These are phyloP conservation scores for Nothoprocta perdicaria DNA, from an alignment of 2,113 vertebrate species.

Conservation along the genomic window DNA sequence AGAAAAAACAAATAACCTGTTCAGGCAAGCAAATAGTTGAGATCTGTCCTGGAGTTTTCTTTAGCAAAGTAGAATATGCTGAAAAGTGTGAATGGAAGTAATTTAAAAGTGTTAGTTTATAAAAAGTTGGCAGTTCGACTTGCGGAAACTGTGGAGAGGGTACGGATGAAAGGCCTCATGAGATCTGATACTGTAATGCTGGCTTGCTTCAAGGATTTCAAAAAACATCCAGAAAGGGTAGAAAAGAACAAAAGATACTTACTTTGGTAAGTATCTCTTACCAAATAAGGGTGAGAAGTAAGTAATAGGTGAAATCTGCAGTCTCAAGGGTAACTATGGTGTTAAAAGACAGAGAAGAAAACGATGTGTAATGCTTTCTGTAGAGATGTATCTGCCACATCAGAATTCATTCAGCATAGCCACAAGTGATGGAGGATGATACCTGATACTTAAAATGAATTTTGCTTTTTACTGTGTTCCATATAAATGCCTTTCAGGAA, in stretches of 20 bases:
- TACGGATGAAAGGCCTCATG: background rate
- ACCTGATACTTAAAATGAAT: background rate
- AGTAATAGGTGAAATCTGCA: background rate
- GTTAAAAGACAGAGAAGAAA: background rate
- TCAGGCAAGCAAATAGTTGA: slow-evolving; percentile 31
- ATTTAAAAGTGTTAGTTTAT: slow-evolving; percentile 54
- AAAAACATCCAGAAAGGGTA: background rate
- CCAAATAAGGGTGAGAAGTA: background rate
- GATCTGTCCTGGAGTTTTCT: background rate
- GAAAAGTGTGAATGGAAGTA: slow-evolving; percentile 40
- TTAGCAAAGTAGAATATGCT: slow-evolving; percentile 14
- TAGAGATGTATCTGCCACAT: background rate
- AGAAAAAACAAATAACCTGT: background rate
- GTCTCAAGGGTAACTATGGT: background rate
- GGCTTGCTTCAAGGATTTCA: background rate
- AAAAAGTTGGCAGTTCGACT: slow-evolving; percentile 26
- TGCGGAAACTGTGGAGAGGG: background rate
- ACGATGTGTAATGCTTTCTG: background rate
- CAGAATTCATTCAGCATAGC: background rate
- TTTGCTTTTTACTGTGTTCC: background rate
- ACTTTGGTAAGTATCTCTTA: background rate
- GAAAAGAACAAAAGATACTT: background rate
- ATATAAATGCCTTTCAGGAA: background rate
- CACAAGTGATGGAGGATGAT: background rate
- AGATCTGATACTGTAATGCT: background rate